Evolutionary conservation across 2,113 vertebrate genomes (phyloP).

Genomic region (Choloepus hoffmanni): DNA sequence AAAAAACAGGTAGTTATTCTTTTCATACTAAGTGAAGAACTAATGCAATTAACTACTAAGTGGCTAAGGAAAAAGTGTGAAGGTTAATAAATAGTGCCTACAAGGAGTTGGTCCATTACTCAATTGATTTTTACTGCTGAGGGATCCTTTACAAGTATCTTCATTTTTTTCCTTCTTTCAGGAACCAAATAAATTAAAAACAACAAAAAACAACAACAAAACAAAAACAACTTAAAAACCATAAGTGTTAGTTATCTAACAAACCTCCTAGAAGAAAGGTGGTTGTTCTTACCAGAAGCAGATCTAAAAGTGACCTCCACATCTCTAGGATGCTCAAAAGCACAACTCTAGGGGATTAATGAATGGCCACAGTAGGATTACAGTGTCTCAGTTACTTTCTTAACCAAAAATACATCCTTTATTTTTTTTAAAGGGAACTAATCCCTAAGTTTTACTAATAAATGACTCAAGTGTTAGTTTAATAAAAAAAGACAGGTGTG

Average conservation of each 20-base stretch:
- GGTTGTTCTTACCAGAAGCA: background rate
- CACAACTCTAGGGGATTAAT: background rate
- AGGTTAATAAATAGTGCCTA: constrained; percentile 7
- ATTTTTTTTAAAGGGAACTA: background rate
- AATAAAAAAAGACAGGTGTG: background rate
- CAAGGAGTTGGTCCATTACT: background rate
- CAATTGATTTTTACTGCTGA: constrained; percentile 1
- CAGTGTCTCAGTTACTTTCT: background rate
- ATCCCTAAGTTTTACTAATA: background rate
- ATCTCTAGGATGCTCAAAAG: background rate
- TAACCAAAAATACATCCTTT: background rate
- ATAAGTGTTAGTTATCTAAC: background rate
- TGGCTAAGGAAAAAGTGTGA: constrained; percentile 13
- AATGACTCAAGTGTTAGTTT: background rate
- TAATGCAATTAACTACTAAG: constrained; percentile 25
- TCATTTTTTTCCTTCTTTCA: background rate
- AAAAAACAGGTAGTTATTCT: constrained; percentile 9
- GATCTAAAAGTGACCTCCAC: background rate
- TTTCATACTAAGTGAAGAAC: constrained; percentile 35
- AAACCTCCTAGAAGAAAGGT: constrained; percentile 26
- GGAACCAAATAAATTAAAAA: background rate
- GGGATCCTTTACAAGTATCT: constrained; percentile 28
- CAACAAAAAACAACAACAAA: background rate
- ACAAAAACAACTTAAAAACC: background rate
- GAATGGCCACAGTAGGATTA: background rate